Percentiles rank a stretch among this genome's conserved stretches.
Evolutionary conservation across 2,888 invertebrate genomes (phyloP).

Genomic region (Adela reaumurella): DNA sequence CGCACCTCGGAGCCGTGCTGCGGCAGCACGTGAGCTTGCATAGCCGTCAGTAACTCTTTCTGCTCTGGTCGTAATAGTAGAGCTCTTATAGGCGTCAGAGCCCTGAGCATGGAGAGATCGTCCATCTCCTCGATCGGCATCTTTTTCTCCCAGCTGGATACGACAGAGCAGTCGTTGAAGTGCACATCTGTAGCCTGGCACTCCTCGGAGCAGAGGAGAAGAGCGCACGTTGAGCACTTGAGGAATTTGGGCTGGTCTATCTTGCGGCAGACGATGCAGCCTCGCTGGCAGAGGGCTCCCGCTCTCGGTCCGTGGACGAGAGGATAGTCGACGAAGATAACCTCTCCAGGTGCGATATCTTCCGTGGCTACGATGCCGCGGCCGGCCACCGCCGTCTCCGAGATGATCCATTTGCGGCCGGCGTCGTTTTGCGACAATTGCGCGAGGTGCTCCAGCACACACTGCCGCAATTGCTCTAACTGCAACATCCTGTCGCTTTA

Average conservation of each 20-base stretch:
- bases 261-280: slow-evolving; percentile 65
- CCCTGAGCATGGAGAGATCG: slow-evolving; percentile 30
- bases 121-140: slow-evolving; percentile 36
- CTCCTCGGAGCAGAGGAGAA: slow-evolving; percentile 63
- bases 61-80: slow-evolving; percentile 40
- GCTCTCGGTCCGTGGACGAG: slow-evolving; percentile 67
- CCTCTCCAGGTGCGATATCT: slow-evolving; percentile 63
- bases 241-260: slow-evolving; percentile 31
- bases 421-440: slow-evolving; percentile 22
- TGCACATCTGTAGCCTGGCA: slow-evolving; percentile 62
- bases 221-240: slow-evolving; percentile 63
- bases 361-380: slow-evolving; percentile 68
- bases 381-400: slow-evolving; percentile 60
- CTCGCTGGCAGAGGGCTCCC: slow-evolving; percentile 47
- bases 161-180: slow-evolving; percentile 60
- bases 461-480: slow-evolving; percentile 46
- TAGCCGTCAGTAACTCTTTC: slow-evolving; percentile 41
- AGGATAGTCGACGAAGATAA: slow-evolving; percentile 68
- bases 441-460: slow-evolving; percentile 43
- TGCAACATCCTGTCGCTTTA: slow-evolving; percentile 49
- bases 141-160: slow-evolving; percentile 56
- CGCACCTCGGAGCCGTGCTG: slow-evolving; percentile 58
- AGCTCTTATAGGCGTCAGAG: slow-evolving; percentile 36
- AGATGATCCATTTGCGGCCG: slow-evolving; percentile 57
- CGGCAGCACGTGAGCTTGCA: slow-evolving; percentile 53